These are phyloP conservation scores for Pantherophis guttatus DNA, from an alignment of 2,113 vertebrate genomes.

Conservation along the genomic window DNA sequence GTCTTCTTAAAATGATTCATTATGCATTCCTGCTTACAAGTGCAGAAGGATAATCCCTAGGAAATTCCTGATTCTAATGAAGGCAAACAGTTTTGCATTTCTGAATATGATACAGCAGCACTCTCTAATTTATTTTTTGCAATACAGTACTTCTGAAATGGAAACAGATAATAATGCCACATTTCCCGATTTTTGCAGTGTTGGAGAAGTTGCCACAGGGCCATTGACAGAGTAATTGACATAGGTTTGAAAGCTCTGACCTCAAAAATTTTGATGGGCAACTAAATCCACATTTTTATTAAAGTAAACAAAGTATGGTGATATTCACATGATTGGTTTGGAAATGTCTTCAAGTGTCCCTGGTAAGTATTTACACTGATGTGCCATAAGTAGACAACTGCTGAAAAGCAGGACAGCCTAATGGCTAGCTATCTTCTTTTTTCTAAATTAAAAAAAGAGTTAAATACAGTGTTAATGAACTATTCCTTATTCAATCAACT, in stretches of 20 bases:
- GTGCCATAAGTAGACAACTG: background rate
- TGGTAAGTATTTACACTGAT: background rate
- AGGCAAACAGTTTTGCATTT: conserved; percentile 13
- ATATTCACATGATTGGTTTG: background rate
- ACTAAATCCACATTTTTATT: background rate
- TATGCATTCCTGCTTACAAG: background rate
- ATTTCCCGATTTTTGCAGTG: background rate
- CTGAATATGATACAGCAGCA: background rate
- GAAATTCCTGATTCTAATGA: conserved; percentile 2
- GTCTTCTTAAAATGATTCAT: conserved; percentile 4
- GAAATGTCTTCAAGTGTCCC: background rate
- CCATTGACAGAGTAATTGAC: background rate
- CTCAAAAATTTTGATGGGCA: background rate
- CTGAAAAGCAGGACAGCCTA: background rate
- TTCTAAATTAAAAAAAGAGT: background rate
- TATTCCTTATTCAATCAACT: background rate
- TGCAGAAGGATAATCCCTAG: background rate
- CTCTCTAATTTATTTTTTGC: conserved; percentile 6
- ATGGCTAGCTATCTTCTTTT: background rate
- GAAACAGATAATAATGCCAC: background rate
- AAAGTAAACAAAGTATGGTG: background rate
- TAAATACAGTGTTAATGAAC: background rate
- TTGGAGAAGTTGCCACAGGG: background rate
- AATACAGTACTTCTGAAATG: background rate
- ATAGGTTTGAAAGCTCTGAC: background rate